phyloP scores from a whole-genome alignment of 1,140 invertebrate genomes.

The Drosophila bipectinata region DNA sequence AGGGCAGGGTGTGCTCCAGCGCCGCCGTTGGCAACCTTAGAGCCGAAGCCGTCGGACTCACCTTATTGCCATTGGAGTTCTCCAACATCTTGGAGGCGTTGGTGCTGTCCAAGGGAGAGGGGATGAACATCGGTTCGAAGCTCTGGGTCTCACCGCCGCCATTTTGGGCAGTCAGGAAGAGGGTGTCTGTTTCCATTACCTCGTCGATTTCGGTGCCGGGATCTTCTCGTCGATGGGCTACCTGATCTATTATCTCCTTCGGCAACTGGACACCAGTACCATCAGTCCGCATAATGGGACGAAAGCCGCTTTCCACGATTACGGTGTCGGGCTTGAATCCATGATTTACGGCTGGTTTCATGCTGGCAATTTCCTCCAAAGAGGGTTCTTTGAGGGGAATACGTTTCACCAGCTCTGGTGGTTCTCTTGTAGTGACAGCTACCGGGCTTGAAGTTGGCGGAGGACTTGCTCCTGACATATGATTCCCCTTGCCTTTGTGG shows the following conservation, averaged over 20 bases:
- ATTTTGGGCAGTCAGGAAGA: slow-evolving; percentile 75
- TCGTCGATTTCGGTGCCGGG: slow-evolving; percentile 85
- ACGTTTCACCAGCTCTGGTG: slow-evolving; percentile 33
- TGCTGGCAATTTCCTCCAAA: slow-evolving; percentile 85
- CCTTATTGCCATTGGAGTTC: slow-evolving; percentile 74
- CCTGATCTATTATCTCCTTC: slow-evolving; percentile 82
- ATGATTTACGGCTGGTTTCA: slow-evolving; percentile 87
- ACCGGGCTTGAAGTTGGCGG: slow-evolving; percentile 21
- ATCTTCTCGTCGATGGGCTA: slow-evolving; percentile 85
- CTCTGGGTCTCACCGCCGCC: slow-evolving; percentile 85
- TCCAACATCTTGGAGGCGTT: slow-evolving; percentile 83
- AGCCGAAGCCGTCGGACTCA: slow-evolving; percentile 31
- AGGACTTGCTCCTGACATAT: slow-evolving; percentile 9
- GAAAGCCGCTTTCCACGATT: slow-evolving; percentile 92
- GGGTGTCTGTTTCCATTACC: slow-evolving; percentile 84
- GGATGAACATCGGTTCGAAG: slow-evolving; percentile 91
- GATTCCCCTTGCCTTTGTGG: slow-evolving; percentile 35
- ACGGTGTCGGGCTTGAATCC: slow-evolving; percentile 92
- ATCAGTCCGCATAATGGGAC: slow-evolving; percentile 89
- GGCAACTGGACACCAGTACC: slow-evolving; percentile 82
- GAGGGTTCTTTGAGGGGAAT: slow-evolving; percentile 84
- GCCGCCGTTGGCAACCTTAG: slow-evolving; percentile 57
- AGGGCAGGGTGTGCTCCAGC: slow-evolving; percentile 53
- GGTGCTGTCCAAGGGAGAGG: slow-evolving; percentile 87
- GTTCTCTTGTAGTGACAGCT: not conserved